Conservation (phyloP, 2,113 vertebrate species). For the Arizona elegans region DNA sequence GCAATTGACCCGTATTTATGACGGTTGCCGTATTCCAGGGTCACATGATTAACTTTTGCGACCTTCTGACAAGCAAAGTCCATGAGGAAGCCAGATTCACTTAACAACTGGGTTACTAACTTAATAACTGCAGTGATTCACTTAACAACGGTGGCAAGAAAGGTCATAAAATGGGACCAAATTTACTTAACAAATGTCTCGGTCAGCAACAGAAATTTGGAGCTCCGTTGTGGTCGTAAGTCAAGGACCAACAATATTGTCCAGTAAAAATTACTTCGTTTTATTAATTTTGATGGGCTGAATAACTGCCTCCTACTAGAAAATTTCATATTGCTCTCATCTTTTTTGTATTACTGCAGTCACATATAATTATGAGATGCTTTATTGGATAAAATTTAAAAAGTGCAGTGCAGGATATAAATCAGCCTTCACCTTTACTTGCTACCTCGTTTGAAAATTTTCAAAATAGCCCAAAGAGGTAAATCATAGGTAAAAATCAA, state of each 20-base stretch:
- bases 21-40: accelerated
- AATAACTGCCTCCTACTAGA: not conserved
- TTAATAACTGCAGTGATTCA: not conserved
- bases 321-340: not conserved
- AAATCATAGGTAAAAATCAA: slow-evolving; percentile 33
- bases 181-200: not conserved
- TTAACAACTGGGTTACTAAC: too few species aligned
- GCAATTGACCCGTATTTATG: too few species aligned
- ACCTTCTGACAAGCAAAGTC: too few species aligned
- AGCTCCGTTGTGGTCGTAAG: not conserved
- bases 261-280: not conserved
- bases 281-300: not conserved
- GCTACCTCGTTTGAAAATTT: not conserved
- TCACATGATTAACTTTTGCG: too few species aligned
- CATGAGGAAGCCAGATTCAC: too few species aligned
- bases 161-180: not conserved
- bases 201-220: not conserved
- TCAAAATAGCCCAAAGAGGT: slow-evolving; percentile 2
- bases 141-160: not conserved
- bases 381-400: not conserved
- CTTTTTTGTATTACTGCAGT: not conserved
- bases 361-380: not conserved
- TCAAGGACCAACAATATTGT: not conserved
- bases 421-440: not conserved
- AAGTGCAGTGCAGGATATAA: not conserved